These are phyloP conservation scores for Drosophila carrolli DNA, from an alignment of 1,140 invertebrate species.

Conservation along the genomic window DNA sequence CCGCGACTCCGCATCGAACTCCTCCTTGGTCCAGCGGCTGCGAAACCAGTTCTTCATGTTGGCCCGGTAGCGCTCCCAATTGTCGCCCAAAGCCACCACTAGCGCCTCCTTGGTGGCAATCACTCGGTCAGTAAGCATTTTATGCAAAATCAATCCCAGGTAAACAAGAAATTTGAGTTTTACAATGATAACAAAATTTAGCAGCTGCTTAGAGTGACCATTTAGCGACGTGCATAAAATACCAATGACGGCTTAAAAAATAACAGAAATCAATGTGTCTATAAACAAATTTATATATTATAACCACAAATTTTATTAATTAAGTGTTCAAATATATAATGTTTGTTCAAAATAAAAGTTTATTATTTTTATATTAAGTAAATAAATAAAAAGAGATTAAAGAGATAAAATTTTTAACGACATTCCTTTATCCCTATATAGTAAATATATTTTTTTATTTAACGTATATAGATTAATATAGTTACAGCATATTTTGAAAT, in stretches of 20 bases:
- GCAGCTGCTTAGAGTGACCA: conserved; percentile 18
- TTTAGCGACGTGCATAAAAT: background rate
- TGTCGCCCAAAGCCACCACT: conserved; percentile 87
- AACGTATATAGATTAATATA: too few relatives aligned
- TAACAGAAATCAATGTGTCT: background rate
- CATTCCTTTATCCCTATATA: too few relatives aligned
- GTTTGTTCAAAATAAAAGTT: too few relatives aligned
- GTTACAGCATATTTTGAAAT: too few relatives aligned
- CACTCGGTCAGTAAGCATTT: conserved; percentile 77
- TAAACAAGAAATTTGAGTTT: background rate
- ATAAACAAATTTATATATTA: too few relatives aligned
- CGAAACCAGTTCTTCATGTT: conserved; percentile 91
- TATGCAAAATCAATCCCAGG: background rate
- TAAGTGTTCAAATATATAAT: too few relatives aligned
- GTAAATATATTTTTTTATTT: too few relatives aligned
- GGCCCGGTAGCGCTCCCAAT: conserved; percentile 88
- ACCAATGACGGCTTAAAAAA: background rate
- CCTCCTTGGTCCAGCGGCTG: conserved; percentile 91
- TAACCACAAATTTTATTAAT: too few relatives aligned
- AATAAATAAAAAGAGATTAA: too few relatives aligned
- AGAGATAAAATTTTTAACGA: too few relatives aligned
- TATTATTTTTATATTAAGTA: too few relatives aligned
- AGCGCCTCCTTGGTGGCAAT: conserved; percentile 87
- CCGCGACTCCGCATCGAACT: conserved; percentile 91
- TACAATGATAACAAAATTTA: conserved; percentile 8